Percentiles rank a stretch among this genome's conserved stretches.
Conservation (phyloP, 2,797 vertebrate species). For the Artibeus jamaicensis region DNA sequence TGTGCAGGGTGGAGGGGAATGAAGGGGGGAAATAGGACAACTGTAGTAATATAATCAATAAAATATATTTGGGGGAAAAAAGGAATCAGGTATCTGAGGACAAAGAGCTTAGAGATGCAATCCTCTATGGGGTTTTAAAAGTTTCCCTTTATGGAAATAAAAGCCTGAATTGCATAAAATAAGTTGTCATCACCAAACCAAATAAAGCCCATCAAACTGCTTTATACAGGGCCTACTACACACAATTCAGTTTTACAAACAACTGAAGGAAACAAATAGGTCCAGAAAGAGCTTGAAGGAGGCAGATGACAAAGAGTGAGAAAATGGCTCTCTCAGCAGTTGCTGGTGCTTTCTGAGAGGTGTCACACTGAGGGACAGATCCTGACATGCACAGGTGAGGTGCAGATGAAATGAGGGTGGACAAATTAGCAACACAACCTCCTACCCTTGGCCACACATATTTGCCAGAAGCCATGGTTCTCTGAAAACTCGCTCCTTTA, state of each 20-base stretch:
- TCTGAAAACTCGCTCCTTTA: neutral
- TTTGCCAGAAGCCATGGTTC: neutral
- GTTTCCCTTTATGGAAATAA: neutral
- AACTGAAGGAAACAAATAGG: neutral
- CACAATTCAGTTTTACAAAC: neutral
- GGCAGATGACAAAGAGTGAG: neutral
- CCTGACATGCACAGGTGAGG: neutral
- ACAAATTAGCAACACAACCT: neutral
- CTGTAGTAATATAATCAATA: no score
- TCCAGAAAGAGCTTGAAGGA: neutral
- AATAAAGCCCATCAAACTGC: neutral
- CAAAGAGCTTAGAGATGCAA: neutral
- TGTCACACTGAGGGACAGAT: neutral
- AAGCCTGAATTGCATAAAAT: neutral
- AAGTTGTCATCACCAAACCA: neutral
- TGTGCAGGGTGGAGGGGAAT: no score
- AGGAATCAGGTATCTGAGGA: neutral
- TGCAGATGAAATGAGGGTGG: neutral
- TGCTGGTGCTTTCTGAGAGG: neutral
- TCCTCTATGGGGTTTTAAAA: neutral
- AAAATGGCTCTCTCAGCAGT: neutral
- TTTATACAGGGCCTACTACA: neutral
- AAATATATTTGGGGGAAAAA: no score
- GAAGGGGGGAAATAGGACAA: no score
- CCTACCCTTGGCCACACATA: neutral